These are phyloP conservation scores for Dolichoris vasculosae DNA, from an alignment of 1,140 invertebrate species.

Conservation along the genomic window DNA sequence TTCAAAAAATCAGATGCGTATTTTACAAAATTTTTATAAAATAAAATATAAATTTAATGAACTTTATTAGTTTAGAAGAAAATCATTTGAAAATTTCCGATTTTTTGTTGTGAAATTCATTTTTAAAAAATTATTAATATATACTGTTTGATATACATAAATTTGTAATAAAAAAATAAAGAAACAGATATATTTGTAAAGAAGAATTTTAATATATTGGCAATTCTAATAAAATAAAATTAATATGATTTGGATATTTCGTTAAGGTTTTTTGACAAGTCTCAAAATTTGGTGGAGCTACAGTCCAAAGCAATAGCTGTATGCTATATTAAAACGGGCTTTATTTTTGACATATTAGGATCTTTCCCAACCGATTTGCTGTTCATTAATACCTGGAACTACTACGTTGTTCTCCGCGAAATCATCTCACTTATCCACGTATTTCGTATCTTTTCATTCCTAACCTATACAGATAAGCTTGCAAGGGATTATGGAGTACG, in stretches of 20 bases:
- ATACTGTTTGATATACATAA: too few relatives aligned
- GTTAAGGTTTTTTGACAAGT: slow-evolving; percentile 63
- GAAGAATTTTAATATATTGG: too few relatives aligned
- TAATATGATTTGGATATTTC: neutral
- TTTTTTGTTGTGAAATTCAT: too few relatives aligned
- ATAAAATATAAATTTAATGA: too few relatives aligned
- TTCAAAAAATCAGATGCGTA: too few relatives aligned
- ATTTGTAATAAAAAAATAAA: too few relatives aligned
- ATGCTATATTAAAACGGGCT: slow-evolving; percentile 59
- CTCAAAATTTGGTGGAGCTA: slow-evolving; percentile 60
- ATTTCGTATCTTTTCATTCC: slow-evolving; percentile 63
- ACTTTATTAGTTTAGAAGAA: too few relatives aligned
- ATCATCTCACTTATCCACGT: slow-evolving; percentile 59
- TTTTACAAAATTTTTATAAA: too few relatives aligned
- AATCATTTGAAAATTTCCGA: too few relatives aligned
- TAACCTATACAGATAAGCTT: slow-evolving; percentile 58
- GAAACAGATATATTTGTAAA: too few relatives aligned
- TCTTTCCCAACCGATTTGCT: slow-evolving; percentile 66
- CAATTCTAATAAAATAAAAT: too few relatives aligned
- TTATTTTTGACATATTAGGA: slow-evolving; percentile 63
- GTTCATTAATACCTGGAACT: slow-evolving; percentile 55
- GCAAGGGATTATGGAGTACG: slow-evolving; percentile 54
- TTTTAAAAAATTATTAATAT: too few relatives aligned
- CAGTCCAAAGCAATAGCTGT: slow-evolving; percentile 56
- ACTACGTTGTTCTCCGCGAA: slow-evolving; percentile 57